These are phyloP conservation scores for Hydriomena furcata DNA, from an alignment of 2,888 invertebrate genomes.

Conservation along the genomic window DNA sequence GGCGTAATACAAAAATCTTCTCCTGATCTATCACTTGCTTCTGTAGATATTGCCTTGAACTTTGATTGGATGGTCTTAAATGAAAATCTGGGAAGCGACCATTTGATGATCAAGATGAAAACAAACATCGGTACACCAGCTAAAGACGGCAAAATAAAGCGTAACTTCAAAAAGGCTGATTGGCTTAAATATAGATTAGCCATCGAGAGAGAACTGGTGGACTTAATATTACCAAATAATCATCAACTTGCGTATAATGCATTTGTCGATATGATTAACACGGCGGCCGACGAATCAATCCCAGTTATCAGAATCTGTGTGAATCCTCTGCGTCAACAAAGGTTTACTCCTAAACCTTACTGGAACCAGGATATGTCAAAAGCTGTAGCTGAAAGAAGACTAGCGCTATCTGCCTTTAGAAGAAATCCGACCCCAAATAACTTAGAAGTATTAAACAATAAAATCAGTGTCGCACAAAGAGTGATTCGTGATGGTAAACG, in stretches of 20 bases:
- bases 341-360: conserved; percentile 9
- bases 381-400: background rate
- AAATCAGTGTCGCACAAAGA: background rate
- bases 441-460: background rate
- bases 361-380: conserved; percentile 10
- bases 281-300: background rate
- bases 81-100: conserved; percentile 10
- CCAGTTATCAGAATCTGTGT: no score
- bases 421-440: background rate
- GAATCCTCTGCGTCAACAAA: no score
- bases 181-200: background rate
- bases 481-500: background rate
- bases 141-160: background rate
- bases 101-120: conserved; percentile 5
- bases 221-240: background rate
- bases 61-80: no score
- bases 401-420: background rate
- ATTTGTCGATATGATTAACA: conserved; percentile 1
- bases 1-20: background rate
- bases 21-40: background rate
- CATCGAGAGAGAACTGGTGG: background rate
- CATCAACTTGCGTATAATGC: background rate
- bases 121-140: no score
- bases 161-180: conserved; percentile 9
- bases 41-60: background rate